These are phyloP conservation scores for Thereva nobilitata DNA, from an alignment of 2,888 invertebrate species.

Conservation along the genomic window DNA sequence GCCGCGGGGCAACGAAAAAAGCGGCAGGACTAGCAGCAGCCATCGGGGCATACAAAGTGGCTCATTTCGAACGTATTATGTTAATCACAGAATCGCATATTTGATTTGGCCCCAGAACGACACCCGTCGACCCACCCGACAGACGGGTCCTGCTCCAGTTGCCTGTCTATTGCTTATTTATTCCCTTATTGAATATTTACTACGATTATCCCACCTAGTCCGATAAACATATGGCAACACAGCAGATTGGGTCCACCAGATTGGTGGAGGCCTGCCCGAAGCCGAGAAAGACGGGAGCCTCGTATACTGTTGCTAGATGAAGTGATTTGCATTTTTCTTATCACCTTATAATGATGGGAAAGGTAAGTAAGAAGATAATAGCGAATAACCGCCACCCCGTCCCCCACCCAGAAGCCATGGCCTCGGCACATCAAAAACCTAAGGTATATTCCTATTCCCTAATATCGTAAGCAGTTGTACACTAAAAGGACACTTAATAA, in stretches of 20 bases:
- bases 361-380: not conserved
- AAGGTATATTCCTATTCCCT: slow-evolving; percentile 10
- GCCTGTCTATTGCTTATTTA: slow-evolving; percentile 20
- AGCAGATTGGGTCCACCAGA: not conserved
- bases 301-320: slow-evolving; percentile 6
- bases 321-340: slow-evolving; percentile 31
- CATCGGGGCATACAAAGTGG: slow-evolving; percentile 14
- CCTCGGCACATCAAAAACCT: not conserved
- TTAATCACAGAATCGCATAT: slow-evolving; percentile 26
- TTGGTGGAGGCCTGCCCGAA: slow-evolving; percentile 4
- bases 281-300: not conserved
- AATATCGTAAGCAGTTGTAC: not conserved
- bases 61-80: slow-evolving; percentile 23
- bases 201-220: slow-evolving; percentile 27
- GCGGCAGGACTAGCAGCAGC: not conserved
- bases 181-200: slow-evolving; percentile 28
- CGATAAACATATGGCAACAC: slow-evolving; percentile 11
- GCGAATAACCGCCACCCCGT: too few species aligned
- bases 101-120: not conserved
- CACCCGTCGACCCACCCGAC: not conserved
- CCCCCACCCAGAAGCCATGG: too few species aligned
- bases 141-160: too few species aligned
- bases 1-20: too few species aligned
- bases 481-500: slow-evolving; percentile 16
- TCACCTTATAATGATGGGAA: slow-evolving; percentile 20